Percentiles rank a stretch among this genome's conserved stretches.
Evolutionary conservation across 2,888 invertebrate species (phyloP).

Genomic region (Poecilobothrus nobilitatus): DNA sequence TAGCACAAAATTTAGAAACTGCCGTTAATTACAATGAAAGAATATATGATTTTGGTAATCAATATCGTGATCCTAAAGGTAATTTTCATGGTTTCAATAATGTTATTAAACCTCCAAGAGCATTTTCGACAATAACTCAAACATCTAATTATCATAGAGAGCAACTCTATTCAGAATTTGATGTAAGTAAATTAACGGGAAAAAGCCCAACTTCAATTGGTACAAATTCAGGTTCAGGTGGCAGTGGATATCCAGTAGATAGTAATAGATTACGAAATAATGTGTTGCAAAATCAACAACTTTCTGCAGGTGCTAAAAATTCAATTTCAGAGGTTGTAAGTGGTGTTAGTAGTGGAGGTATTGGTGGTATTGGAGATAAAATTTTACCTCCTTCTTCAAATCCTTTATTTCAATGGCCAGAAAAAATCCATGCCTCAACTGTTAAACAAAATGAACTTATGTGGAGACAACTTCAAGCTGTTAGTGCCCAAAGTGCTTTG

Average conservation of each 20-base stretch:
- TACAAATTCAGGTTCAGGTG: slow-evolving; percentile 21
- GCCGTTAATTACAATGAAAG: slow-evolving; percentile 35
- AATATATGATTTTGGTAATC: slow-evolving; percentile 37
- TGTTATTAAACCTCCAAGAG: slow-evolving; percentile 29
- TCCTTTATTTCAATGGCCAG: slow-evolving; percentile 44
- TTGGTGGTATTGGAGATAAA: slow-evolving; percentile 20
- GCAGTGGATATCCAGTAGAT: slow-evolving; percentile 22
- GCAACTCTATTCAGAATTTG: slow-evolving; percentile 40
- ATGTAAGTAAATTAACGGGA: slow-evolving; percentile 43
- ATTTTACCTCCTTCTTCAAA: slow-evolving; percentile 19
- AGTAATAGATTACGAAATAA: slow-evolving; percentile 19
- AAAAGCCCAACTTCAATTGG: slow-evolving; percentile 43
- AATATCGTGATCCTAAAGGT: not conserved
- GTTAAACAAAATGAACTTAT: slow-evolving; percentile 42
- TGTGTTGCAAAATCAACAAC: slow-evolving; percentile 13
- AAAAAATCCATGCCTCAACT: slow-evolving; percentile 43
- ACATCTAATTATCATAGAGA: slow-evolving; percentile 30
- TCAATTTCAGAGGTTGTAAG: slow-evolving; percentile 14
- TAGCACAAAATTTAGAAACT: slow-evolving; percentile 11
- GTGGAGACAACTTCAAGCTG: slow-evolving; percentile 36
- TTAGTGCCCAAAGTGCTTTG: slow-evolving; percentile 20
- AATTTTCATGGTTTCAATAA: slow-evolving; percentile 18
- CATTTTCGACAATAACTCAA: slow-evolving; percentile 28
- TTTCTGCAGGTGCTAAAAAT: slow-evolving; percentile 8
- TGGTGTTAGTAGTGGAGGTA: slow-evolving; percentile 23